These are phyloP conservation scores for Falco punctatus DNA, from an alignment of 2,113 vertebrate genomes.

Conservation along the genomic window DNA sequence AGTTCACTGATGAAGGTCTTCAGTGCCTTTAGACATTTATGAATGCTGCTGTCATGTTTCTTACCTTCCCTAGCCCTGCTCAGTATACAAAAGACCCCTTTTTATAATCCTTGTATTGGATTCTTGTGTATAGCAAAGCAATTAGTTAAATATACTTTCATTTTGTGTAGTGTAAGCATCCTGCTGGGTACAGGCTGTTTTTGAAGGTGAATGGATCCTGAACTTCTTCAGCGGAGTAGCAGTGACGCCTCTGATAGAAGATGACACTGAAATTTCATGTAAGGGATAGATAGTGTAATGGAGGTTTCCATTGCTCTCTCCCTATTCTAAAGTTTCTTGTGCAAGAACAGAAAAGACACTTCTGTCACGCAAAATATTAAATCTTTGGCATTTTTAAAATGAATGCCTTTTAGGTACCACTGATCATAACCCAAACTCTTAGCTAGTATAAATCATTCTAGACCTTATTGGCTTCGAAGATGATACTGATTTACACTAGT, in stretches of 20 bases:
- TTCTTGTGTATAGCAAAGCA: background rate
- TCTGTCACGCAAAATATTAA: background rate
- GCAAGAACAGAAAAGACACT: background rate
- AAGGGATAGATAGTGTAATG: background rate
- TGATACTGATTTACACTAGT: background rate
- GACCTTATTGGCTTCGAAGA: background rate
- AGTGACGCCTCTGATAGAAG: background rate
- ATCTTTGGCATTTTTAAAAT: background rate
- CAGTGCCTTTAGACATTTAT: conserved; percentile 9
- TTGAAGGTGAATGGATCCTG: background rate
- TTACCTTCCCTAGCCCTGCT: background rate
- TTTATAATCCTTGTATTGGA: background rate
- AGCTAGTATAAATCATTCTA: background rate
- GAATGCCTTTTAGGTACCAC: background rate
- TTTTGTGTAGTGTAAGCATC: background rate
- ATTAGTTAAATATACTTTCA: background rate
- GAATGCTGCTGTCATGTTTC: background rate
- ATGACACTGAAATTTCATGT: background rate
- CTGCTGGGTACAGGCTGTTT: background rate
- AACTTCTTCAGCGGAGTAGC: conserved; percentile 18
- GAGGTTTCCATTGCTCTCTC: background rate
- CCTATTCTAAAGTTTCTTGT: background rate
- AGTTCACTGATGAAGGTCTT: conserved; percentile 14
- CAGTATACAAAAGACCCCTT: background rate
- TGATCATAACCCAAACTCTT: background rate